Base-by-base conservation (phyloP, 2,797 vertebrate species). In the Potorous gilbertii region DNA sequence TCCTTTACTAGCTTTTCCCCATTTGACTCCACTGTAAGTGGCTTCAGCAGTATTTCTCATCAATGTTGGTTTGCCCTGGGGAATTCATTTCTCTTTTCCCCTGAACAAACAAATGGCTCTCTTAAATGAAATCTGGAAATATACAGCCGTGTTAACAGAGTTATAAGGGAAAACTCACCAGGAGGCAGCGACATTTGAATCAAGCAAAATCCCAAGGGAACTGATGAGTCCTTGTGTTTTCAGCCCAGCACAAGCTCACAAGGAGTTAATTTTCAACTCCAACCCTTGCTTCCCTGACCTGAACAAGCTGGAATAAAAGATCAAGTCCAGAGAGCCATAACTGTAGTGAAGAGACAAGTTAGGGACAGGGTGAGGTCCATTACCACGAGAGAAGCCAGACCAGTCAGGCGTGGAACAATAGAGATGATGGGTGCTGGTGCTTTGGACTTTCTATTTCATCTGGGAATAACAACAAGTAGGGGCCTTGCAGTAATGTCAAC, bases 101-200 rank as follows among this genome's bases (percentile, higher is more conserved):
- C 55, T 90, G 92, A 97, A 97, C 91, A 66, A 97, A 93, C 56
- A 93, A 97, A 96, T 55, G 57, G 28, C 96, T 94, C 94, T 59
- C 28, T 94, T 95, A 91, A 96, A 94, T 96, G 94, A 96, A 96
- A 95, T 94, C 94, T 97, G 90, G 90, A 97, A 96, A 95, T 95
- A 91, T 57, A 95, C 92, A 55, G 74, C 31, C 92, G 90, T 96
- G 95, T 92, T 96, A 95, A 95, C 56, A 96, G 95, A 93, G 92
- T 94, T 92, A n/a, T 90, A 90, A 94, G 57, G 81, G 40, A 95
- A n/a, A 55, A 94, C 54, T 96, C 56, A 96, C 40, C 54, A 95
- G 94, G 46, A 93, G 46, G 5, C 94, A 34, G 54, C 29, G 87
- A 93, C 18, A 66, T 96, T 97, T 95, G 94, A 50, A 94, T 96